Conservation (phyloP, 2,113 vertebrate genomes). For the Tretioscincus oriximinensis region DNA sequence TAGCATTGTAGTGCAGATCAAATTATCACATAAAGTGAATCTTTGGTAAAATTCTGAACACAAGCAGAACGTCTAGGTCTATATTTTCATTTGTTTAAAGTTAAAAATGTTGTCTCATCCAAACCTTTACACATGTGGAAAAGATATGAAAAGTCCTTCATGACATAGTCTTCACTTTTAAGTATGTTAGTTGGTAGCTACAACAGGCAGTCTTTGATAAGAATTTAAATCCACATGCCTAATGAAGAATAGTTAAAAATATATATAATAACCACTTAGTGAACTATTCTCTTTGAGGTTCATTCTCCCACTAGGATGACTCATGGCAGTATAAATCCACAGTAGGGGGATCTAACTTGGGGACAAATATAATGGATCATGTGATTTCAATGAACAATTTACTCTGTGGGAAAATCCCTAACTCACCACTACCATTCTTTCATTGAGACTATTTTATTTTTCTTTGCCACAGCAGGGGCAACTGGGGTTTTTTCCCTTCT, state of each 20-base stretch:
- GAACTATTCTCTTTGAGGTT: conserved; percentile 54
- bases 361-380: conserved; percentile 60
- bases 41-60: too few relatives aligned
- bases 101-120: not conserved
- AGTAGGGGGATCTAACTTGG: conserved; percentile 55
- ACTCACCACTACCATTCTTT: conserved; percentile 57
- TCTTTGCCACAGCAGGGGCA: conserved; percentile 62
- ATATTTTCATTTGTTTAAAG: not conserved
- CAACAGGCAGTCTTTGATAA: conserved; percentile 29
- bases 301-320: conserved; percentile 56
- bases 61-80: not conserved
- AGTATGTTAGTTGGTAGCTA: conserved; percentile 48
- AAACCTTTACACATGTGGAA: not conserved
- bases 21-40: too few relatives aligned
- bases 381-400: conserved; percentile 69
- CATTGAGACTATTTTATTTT: conserved; percentile 57
- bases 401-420: conserved; percentile 66
- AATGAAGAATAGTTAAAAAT: conserved; percentile 32
- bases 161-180: conserved; percentile 34
- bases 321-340: conserved; percentile 59
- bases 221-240: conserved; percentile 38
- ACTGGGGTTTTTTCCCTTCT: not conserved
- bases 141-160: conserved; percentile 27
- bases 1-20: too few relatives aligned
- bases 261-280: conserved; percentile 64